Base-by-base conservation (phyloP, 2,113 vertebrate species). In the Fulmarus glacialis region DNA sequence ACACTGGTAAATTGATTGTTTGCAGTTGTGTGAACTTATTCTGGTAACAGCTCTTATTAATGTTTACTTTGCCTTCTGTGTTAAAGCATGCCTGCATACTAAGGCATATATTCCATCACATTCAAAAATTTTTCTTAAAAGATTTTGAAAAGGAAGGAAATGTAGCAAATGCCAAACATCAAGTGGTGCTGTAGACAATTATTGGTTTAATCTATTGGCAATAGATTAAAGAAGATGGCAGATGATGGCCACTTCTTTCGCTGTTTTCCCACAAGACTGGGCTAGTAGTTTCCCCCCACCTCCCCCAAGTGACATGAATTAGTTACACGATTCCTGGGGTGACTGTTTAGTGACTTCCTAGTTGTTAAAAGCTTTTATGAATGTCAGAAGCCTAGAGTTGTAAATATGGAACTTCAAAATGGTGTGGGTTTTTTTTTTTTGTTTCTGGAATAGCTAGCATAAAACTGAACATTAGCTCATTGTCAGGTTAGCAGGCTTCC, bases 181-280 rank as follows among this genome's bases (percentile, higher is more conserved):
- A 92, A 55, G 38, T 87, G 80, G 30, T 83, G 36, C 75, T 92
- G 55, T 59, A 95, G 80, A 90, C 67, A 88, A 86, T 92, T 89
- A 90, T 7, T 95, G 80, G 89, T 89, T 92, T 95, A 64, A 89
- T 87, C 40, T 93, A 6, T 74, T 95, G 91, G 92, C 86, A 89
- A 55, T 52, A 95, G 92, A 97, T 97, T 82, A 97, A 95, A 97
- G 87, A 91, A 78, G 40, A 36, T 93, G 92, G 48, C 36, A 88
- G 66, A 68, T 62, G 70, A 89, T 95, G 64, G 64, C 52, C 56
- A 40, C 17, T 93, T 94, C 45, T 92, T 68, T 86, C 88, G 71
- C 42, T 20, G 23, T 71, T 91, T 96, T 97, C 88, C 79, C 92
- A 83, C 67, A 80, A 86, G 87, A 62, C 71, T 34, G n/a, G 29